Evolutionary conservation across 2,888 invertebrate genomes (phyloP), one percentile per base, ranked within the genome.

Genomic region (Charanyca ferruginea): DNA sequence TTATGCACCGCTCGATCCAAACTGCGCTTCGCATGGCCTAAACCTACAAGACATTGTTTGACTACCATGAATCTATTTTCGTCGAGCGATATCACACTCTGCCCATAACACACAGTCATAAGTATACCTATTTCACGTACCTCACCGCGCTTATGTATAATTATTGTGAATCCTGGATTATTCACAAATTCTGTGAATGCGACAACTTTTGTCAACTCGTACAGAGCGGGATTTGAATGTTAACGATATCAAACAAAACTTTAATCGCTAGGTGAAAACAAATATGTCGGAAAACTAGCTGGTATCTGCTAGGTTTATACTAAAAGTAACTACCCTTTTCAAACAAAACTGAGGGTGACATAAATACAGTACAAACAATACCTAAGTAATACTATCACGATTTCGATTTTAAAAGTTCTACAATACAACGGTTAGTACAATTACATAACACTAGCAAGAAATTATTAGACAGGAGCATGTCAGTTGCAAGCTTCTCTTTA

Each of bases 21-120:
- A 87, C 86, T 88, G 89, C 85, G 87, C 89, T 89, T 87, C 87
- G 89, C 88, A 86, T 85, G 85, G 87, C 87, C 89, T 91, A 89
- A 92, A 91, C 90, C 84, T 91, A 93, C 91, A 92, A 79, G 81
- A 84, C 87, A 90, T 91, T 92, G 90, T 92, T 92, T 90, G 89
- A 88, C 85, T 90, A 89, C 86, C 87, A 88, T 85, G 82, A 87
- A 89, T 89, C 87, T 89, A 88, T 87, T 88, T 86, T 84, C 79
- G 85, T 83, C 83, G 86, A 88, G 84, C 80, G 76, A 87, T 87
- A 85, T 82, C 86, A 85, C 86, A 84, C 81, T 62, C 54, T 81
- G 67, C 16, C 35, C 54, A 48, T 51, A 54, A 25, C 20, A 55
- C 52, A 54, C 58, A 25, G 48, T 72, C 55, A 52, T 41, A 60